Percentiles rank a stretch among this genome's conserved stretches.
Evolutionary conservation across 2,888 invertebrate species (phyloP).

Genomic region (Argyresthia albistria): DNA sequence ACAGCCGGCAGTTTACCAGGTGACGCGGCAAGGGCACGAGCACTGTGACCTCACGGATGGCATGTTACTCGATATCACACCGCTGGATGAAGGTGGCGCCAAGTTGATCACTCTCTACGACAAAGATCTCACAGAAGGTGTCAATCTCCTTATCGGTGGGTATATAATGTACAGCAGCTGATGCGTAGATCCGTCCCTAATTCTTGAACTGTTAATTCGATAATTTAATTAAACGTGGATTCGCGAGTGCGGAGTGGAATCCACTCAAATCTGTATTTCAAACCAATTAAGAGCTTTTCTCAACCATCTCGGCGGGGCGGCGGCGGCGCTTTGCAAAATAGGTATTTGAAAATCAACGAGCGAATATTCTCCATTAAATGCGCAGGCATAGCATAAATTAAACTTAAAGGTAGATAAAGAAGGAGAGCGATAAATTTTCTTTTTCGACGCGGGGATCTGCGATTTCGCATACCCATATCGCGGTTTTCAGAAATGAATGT

Average conservation of each 20-base stretch:
- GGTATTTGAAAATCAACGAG: constrained; percentile 2
- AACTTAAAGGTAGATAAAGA: constrained; percentile 1
- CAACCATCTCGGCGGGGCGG: background rate
- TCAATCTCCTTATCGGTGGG: constrained; percentile 79
- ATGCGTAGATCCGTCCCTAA: background rate
- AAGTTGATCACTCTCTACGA: constrained; percentile 81
- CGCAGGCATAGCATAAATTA: constrained; percentile 1
- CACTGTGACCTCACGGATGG: constrained; percentile 81
- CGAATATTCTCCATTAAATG: background rate
- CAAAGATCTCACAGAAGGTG: constrained; percentile 81
- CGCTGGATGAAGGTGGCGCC: constrained; percentile 75
- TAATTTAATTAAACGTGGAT: background rate
- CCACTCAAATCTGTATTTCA: constrained; percentile 1
- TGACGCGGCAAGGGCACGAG: constrained; percentile 79
- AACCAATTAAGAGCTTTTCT: background rate
- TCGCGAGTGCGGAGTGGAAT: background rate
- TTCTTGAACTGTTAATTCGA: background rate
- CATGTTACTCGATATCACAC: constrained; percentile 78
- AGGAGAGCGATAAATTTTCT: constrained; percentile 1
- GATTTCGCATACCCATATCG: background rate
- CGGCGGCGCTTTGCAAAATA: background rate
- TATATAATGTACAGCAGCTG: background rate
- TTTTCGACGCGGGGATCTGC: background rate
- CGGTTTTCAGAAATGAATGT: constrained; percentile 1
- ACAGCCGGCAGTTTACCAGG: constrained; percentile 77